Percentiles rank a stretch among this genome's conserved stretches.
These are phyloP conservation scores for Proctacanthus coquilletti DNA, from an alignment of 1,140 invertebrate species.

Conservation along the genomic window DNA sequence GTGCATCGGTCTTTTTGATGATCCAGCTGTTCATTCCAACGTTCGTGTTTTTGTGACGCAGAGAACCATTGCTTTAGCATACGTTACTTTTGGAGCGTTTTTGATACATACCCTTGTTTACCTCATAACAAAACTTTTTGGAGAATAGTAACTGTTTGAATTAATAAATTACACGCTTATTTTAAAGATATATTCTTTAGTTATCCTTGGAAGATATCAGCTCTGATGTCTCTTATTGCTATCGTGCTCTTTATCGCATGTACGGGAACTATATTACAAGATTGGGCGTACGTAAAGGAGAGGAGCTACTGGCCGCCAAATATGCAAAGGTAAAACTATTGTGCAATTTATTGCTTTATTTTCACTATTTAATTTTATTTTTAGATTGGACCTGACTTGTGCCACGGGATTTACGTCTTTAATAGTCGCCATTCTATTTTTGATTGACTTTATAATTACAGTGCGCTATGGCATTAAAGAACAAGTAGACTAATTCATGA, in stretches of 20 bases:
- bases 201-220: constrained; percentile 22
- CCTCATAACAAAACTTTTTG: constrained; percentile 25
- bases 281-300: constrained; percentile 27
- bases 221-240: constrained; percentile 19
- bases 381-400: constrained; percentile 24
- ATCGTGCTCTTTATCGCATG: constrained; percentile 20
- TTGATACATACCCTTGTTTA: constrained; percentile 23
- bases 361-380: background rate
- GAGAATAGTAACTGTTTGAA: constrained; percentile 17
- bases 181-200: constrained; percentile 8
- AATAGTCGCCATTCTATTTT: constrained; percentile 18
- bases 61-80: constrained; percentile 21
- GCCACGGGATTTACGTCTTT: constrained; percentile 22
- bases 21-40: constrained; percentile 25
- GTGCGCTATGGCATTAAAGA: constrained; percentile 17
- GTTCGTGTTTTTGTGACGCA: constrained; percentile 24
- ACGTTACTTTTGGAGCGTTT: constrained; percentile 26
- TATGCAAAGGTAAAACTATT: constrained; percentile 14
- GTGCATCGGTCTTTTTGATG: constrained; percentile 26
- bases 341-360: background rate
- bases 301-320: constrained; percentile 30
- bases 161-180: background rate
- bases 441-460: constrained; percentile 23
- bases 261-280: constrained; percentile 20
- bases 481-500: constrained; percentile 4